Evolutionary conservation across 1,140 invertebrate species (phyloP).

Genomic region (Neodiprion fabricii): DNA sequence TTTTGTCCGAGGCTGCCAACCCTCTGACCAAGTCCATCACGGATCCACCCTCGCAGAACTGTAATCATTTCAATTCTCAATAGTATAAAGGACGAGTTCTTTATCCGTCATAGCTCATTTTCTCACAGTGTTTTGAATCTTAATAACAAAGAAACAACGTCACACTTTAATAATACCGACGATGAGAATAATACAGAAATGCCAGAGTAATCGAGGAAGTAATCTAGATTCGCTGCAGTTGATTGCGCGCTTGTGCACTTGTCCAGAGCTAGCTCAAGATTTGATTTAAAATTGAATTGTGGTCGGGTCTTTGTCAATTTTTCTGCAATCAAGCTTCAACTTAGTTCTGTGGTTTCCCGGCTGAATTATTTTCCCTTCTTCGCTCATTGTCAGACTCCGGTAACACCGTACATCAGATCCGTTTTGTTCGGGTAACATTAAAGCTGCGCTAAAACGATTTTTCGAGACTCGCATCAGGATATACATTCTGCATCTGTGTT

Average conservation of each 20-base stretch:
- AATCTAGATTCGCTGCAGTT: slow-evolving; percentile 34
- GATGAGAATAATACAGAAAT: slow-evolving; percentile 30
- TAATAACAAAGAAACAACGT: background rate
- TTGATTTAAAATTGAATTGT: slow-evolving; percentile 38
- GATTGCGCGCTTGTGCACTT: too few relatives aligned
- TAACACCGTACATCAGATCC: background rate
- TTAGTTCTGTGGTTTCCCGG: slow-evolving; percentile 19
- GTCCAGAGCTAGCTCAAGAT: background rate
- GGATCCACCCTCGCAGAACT: slow-evolving; percentile 84
- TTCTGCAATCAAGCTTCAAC: background rate
- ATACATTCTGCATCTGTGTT: too few relatives aligned
- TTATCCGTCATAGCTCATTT: slow-evolving; percentile 8
- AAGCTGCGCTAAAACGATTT: background rate
- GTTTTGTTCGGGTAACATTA: too few relatives aligned
- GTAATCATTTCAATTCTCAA: slow-evolving; percentile 42
- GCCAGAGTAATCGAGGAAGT: slow-evolving; percentile 42
- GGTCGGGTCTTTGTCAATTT: background rate
- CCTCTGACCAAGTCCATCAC: slow-evolving; percentile 79
- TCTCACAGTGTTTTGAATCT: background rate
- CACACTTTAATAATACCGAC: background rate
- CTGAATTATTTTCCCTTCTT: background rate
- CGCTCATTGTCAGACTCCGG: background rate
- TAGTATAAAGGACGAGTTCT: slow-evolving; percentile 7
- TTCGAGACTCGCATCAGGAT: background rate
- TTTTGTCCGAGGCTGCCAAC: slow-evolving; percentile 70